These are phyloP conservation scores for Scolopax rusticola DNA, from an alignment of 2,797 vertebrate genomes.

Conservation along the genomic window DNA sequence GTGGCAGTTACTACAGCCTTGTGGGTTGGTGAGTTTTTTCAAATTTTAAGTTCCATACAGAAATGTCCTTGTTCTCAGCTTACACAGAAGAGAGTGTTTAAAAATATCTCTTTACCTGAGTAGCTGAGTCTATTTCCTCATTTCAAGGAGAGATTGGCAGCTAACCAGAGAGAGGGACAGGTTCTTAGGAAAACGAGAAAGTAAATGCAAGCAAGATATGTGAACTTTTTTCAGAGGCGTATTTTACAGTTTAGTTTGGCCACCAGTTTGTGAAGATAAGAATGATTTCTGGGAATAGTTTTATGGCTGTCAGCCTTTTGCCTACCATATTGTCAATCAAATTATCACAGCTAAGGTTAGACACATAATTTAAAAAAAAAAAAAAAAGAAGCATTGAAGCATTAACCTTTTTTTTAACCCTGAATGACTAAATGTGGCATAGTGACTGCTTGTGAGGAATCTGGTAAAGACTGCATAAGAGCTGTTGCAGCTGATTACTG, in stretches of 20 bases:
- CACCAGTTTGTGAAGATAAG: constrained; percentile 19
- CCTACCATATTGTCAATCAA: constrained; percentile 52
- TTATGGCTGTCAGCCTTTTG: constrained; percentile 25
- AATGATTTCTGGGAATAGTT: constrained; percentile 59
- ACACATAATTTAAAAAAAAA: not conserved
- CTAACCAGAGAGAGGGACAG: constrained; percentile 18
- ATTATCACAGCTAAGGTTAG: constrained; percentile 3
- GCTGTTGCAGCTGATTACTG: not conserved
- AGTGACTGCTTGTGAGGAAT: not conserved
- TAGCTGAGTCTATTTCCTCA: constrained; percentile 44
- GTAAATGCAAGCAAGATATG: constrained; percentile 28
- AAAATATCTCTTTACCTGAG: constrained; percentile 73
- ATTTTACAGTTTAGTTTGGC: constrained; percentile 53
- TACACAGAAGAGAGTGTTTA: constrained; percentile 33
- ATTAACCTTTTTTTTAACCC: not conserved
- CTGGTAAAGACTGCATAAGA: not conserved
- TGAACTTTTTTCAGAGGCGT: constrained; percentile 18
- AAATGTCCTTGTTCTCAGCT: constrained; percentile 62
- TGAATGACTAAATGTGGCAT: not conserved
- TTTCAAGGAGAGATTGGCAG: constrained; percentile 49
- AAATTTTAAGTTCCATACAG: constrained; percentile 54
- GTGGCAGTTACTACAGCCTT: not conserved
- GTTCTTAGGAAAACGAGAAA: constrained; percentile 47
- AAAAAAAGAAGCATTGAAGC: not conserved
- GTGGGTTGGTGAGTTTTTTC: not conserved